Base-by-base conservation (phyloP, 2,888 invertebrate genomes). In the Prionchulus punctatus region DNA sequence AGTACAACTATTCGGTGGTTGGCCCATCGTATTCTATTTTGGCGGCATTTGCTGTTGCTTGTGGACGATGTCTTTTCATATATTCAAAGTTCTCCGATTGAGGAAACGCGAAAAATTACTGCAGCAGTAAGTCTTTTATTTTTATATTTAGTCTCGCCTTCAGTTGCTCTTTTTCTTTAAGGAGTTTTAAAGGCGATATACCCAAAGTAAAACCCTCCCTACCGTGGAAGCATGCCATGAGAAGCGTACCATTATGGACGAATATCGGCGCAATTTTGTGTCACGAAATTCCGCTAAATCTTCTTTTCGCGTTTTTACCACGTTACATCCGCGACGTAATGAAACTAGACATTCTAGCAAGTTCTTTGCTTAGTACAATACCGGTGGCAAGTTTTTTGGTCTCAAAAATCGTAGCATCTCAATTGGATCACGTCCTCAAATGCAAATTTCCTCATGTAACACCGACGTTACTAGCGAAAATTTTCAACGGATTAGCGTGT, bases 261-360 rank as follows among this genome's bases (percentile, higher is more conserved):
- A 30, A 55, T 30, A 42, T 57, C 2, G 2, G 18, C 4, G 54
- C 53, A 2, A 26, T 57, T 15, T n/a, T 57, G 25, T 54, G 57
- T 26, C 57, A 57, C 48, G 57, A 57, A 36, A 25, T 57, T 27
- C 57, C 57, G 21, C 12, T 57, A 21, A 43, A 42, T 3, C n/a
- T 54, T 25, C 23, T 57, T 12, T 55, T 54, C 26, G 30, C 28
- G 1, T 57, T 57, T 30, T 42, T 57, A 27, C 57, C 57, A 18
- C 30, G 26, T 12, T 57, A 57, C 30, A 43, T 57, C 4, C 57
- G 54, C 27, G 57, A 57, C 27, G 54, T 54, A 12, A 21, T 57
- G 26, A 28, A 47, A 4, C 3, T 57, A 15, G 30, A 28, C 27
- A 42, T 43, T 12, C 30, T 21, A 56, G 26, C 23, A n/a, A 54